phyloP scores from a whole-genome alignment of 2,888 invertebrate species.

The Trissolcus brochymenae region DNA sequence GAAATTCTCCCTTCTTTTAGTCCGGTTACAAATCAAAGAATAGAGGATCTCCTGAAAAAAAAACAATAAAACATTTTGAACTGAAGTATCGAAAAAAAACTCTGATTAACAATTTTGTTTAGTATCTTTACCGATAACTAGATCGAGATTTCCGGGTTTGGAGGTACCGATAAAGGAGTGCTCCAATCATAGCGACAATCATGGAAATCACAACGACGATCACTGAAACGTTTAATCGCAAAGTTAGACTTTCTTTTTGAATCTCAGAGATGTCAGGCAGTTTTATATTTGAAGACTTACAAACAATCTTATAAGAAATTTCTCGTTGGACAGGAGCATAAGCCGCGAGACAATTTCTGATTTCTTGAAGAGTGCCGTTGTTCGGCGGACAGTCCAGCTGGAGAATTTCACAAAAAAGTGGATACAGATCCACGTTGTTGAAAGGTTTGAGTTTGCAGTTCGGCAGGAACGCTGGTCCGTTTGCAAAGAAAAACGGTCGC shows the following conservation, averaged over 20 bases:
- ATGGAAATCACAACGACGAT: slow-evolving; percentile 27
- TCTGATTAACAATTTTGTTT: neutral
- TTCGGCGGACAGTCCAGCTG: slow-evolving; percentile 77
- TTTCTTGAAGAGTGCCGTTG: slow-evolving; percentile 77
- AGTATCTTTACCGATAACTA: slow-evolving; percentile 18
- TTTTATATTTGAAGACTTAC: slow-evolving; percentile 25
- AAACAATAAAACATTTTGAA: neutral
- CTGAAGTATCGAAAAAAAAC: neutral
- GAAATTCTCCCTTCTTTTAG: slow-evolving; percentile 17
- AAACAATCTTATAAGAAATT: slow-evolving; percentile 34
- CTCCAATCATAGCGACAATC: slow-evolving; percentile 18
- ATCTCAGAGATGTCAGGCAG: neutral
- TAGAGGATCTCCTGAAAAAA: slow-evolving; percentile 41
- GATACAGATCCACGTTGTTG: slow-evolving; percentile 82
- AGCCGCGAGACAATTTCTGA: slow-evolving; percentile 73
- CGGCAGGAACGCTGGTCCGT: slow-evolving; percentile 81
- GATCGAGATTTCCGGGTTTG: slow-evolving; percentile 20
- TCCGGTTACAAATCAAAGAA: slow-evolving; percentile 18
- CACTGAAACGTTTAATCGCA: slow-evolving; percentile 19
- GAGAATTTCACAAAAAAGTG: slow-evolving; percentile 81
- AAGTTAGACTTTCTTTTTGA: neutral
- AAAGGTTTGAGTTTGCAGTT: slow-evolving; percentile 79
- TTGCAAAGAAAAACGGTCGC: slow-evolving; percentile 84
- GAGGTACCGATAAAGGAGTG: slow-evolving; percentile 11
- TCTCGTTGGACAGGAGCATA: slow-evolving; percentile 20